Conservation (phyloP, 1,140 invertebrate genomes). For the Babylonia areolata region DNA sequence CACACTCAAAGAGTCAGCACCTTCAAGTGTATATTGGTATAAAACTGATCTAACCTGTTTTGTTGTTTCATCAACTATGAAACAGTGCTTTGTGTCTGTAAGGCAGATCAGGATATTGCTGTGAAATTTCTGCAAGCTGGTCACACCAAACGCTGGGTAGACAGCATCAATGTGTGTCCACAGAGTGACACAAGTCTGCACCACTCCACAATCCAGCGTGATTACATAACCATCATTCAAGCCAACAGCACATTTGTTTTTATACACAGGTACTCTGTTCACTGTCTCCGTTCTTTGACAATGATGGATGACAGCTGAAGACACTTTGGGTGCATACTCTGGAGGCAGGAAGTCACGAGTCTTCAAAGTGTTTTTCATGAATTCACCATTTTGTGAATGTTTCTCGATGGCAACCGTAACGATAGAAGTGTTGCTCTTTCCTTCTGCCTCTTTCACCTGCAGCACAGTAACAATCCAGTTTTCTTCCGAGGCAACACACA, state of each 20-base stretch:
- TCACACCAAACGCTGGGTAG: background rate
- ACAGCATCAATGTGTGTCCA: background rate
- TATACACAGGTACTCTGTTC: background rate
- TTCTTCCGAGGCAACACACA: slow-evolving; percentile 3
- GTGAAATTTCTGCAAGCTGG: background rate
- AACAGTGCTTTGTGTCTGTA: slow-evolving; percentile 23
- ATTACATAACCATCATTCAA: slow-evolving; percentile 33
- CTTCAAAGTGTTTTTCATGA: background rate
- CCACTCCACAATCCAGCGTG: background rate
- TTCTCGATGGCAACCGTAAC: slow-evolving; percentile 2
- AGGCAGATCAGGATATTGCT: slow-evolving; percentile 21
- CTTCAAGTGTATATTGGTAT: background rate
- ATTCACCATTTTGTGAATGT: background rate
- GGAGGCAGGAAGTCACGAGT: slow-evolving; percentile 13
- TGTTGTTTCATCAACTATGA: background rate
- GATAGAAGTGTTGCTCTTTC: background rate
- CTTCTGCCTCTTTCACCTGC: background rate
- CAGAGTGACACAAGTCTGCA: slow-evolving; percentile 15
- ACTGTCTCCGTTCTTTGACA: background rate
- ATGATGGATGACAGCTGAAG: background rate
- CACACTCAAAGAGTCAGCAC: too few relatives aligned
- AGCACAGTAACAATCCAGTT: slow-evolving; percentile 14
- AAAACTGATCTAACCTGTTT: background rate
- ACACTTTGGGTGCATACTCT: slow-evolving; percentile 28
- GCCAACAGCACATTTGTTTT: slow-evolving; percentile 3